Evolutionary conservation across 2,113 vertebrate genomes (phyloP).

Genomic region (Menura novaehollandiae): DNA sequence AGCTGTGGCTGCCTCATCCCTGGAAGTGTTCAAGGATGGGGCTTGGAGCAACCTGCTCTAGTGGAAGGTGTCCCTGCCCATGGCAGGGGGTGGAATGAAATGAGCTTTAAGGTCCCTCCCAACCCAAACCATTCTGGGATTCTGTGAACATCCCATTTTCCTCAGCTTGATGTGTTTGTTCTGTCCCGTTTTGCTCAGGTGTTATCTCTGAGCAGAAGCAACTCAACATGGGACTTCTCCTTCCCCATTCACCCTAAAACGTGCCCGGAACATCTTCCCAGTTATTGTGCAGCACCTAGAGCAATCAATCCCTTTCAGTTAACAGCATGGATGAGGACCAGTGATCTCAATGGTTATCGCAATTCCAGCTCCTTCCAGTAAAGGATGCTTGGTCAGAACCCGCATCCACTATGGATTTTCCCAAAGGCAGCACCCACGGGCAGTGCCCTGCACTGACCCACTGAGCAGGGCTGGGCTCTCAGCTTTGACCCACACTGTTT

Average conservation of each 20-base stretch:
- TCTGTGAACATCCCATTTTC: background rate
- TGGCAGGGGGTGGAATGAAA: background rate
- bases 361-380: background rate
- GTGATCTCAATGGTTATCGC: background rate
- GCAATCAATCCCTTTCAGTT: background rate
- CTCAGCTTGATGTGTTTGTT: background rate
- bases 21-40: background rate
- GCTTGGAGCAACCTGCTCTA: background rate
- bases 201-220: background rate
- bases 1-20: background rate
- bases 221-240: background rate
- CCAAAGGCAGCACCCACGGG: background rate
- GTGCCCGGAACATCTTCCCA: background rate
- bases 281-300: background rate
- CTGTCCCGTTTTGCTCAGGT: background rate
- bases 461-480: accelerated
- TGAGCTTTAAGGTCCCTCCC: background rate
- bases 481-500: accelerated
- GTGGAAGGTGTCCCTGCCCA: background rate
- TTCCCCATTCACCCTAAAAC: background rate
- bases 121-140: background rate
- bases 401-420: accelerated
- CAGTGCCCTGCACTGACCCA: background rate
- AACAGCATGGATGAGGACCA: background rate
- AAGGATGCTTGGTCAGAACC: background rate